Conservation (phyloP, 2,113 vertebrate species). For the Pristiophorus japonicus region DNA sequence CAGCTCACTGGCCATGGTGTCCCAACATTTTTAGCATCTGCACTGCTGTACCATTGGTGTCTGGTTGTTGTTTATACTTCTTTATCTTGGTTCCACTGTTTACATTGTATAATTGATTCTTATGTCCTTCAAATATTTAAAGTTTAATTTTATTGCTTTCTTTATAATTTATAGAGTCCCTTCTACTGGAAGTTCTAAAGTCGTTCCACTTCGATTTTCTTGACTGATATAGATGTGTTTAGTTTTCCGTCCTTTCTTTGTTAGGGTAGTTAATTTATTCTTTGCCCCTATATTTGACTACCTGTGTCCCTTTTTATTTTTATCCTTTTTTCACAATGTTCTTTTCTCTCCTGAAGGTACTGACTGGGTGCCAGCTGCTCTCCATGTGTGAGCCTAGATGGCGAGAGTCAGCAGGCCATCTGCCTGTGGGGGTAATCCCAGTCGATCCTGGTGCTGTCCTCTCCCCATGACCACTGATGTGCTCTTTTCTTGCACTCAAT, state of each 20-base stretch:
- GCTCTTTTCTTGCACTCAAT: neutral
- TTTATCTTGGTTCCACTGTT: neutral
- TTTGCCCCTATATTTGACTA: neutral
- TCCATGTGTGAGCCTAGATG: neutral
- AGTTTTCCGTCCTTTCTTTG: neutral
- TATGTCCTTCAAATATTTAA: neutral
- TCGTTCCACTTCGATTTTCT: neutral
- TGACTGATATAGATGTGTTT: neutral
- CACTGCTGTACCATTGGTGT: neutral
- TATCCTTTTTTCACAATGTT: neutral
- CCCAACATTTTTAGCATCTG: neutral
- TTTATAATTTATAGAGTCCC: too few species aligned
- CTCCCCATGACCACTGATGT: neutral
- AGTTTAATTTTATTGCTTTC: neutral
- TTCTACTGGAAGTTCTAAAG: neutral
- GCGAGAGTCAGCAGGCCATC: neutral
- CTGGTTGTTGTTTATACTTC: neutral
- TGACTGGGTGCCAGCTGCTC: neutral
- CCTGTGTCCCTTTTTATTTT: neutral
- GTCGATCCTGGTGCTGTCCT: neutral
- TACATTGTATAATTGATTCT: neutral
- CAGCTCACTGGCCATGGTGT: neutral
- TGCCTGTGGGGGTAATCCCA: neutral
- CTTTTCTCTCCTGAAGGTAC: neutral
- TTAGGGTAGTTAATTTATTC: neutral